These are phyloP conservation scores for Phrynocephalus vlangalii DNA, from an alignment of 2,797 vertebrate genomes.

Conservation along the genomic window DNA sequence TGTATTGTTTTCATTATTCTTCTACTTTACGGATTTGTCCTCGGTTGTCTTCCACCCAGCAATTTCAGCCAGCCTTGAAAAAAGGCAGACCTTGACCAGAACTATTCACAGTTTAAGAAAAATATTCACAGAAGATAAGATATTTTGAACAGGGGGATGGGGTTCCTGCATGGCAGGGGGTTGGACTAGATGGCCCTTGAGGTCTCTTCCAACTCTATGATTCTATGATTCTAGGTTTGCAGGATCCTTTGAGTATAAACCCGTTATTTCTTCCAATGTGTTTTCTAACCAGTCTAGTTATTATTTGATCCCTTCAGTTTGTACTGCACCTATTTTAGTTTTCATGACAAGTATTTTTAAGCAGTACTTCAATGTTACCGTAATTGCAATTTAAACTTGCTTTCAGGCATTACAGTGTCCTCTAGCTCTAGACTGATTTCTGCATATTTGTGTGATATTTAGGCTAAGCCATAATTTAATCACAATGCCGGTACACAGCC, in stretches of 20 bases:
- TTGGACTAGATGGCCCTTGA: too few species aligned
- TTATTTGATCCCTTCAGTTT: background rate
- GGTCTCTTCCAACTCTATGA: too few species aligned
- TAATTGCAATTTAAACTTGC: background rate
- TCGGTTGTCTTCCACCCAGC: background rate
- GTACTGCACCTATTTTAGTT: background rate
- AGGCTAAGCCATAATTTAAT: background rate
- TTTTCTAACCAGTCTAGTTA: conserved; percentile 28
- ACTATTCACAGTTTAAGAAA: background rate
- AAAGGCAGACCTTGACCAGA: background rate
- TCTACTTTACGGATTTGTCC: background rate
- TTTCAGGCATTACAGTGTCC: background rate
- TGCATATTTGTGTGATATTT: background rate
- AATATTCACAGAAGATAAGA: background rate
- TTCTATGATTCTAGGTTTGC: too few species aligned
- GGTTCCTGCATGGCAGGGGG: too few species aligned
- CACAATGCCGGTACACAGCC: background rate
- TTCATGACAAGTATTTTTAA: background rate
- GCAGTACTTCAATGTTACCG: background rate
- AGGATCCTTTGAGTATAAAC: background rate
- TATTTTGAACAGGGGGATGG: background rate
- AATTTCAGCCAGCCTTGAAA: too few species aligned
- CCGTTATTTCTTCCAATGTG: conserved; percentile 6
- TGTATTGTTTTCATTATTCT: too few species aligned
- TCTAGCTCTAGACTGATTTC: background rate